phyloP scores from a whole-genome alignment of 2,797 vertebrate species.

The Natrix natrix region DNA sequence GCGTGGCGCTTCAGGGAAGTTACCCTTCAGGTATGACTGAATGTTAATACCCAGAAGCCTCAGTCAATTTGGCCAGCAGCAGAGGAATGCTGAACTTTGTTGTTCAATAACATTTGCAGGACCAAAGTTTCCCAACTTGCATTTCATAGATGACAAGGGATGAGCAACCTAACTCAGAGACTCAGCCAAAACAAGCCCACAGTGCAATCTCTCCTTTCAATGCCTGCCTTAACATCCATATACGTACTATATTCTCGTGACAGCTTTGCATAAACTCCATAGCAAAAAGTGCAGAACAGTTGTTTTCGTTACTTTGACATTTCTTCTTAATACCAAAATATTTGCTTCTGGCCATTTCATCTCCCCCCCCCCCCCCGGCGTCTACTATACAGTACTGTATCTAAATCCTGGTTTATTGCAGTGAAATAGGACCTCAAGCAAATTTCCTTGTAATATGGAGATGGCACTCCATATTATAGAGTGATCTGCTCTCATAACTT shows the following conservation, averaged over 20 bases:
- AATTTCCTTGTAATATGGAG: neutral
- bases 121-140: neutral
- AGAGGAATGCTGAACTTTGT: neutral
- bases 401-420: neutral
- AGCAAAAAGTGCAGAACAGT: neutral
- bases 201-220: neutral
- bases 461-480: neutral
- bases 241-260: neutral
- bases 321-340: neutral
- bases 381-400: neutral
- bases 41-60: neutral
- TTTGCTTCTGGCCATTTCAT: neutral
- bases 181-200: neutral
- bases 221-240: neutral
- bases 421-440: neutral
- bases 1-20: neutral
- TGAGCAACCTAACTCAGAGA: neutral
- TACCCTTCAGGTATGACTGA: neutral
- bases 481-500: neutral
- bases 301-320: neutral
- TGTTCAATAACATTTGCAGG: neutral
- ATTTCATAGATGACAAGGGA: neutral
- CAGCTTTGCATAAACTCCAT: neutral
- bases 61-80: neutral
- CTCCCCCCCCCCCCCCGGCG: fast-evolving